phyloP scores from a whole-genome alignment of 2,113 vertebrate genomes.

The Bambusicola thoracicus region DNA sequence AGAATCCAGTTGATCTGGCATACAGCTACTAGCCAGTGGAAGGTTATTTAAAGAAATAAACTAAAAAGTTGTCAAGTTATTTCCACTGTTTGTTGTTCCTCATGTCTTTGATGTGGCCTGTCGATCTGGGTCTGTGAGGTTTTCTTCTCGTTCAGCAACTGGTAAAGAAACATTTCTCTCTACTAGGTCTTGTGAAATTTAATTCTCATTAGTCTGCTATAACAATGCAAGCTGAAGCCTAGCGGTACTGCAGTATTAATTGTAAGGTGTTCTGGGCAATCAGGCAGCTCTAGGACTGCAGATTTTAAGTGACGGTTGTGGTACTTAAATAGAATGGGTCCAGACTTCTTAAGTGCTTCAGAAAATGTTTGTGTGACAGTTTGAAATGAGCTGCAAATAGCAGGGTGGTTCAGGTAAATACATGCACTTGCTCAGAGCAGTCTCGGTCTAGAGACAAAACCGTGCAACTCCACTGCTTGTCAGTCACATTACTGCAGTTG shows the following conservation, averaged over 20 bases:
- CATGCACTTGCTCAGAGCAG: accelerated
- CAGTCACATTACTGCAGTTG: neutral
- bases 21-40: neutral
- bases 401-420: neutral
- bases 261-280: neutral
- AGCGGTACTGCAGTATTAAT: neutral
- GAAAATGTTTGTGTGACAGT: neutral
- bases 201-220: neutral
- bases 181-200: neutral
- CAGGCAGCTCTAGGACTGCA: neutral
- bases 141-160: neutral
- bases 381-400: neutral
- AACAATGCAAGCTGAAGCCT: neutral
- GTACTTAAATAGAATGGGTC: neutral
- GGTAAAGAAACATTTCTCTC: neutral
- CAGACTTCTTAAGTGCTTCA: neutral
- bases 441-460: neutral
- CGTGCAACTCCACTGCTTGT: neutral
- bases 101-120: neutral
- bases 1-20: neutral
- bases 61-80: neutral
- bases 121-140: neutral
- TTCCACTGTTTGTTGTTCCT: neutral
- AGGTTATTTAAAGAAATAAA: neutral
- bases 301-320: neutral